A percentile compares a stretch with the other conserved stretches of the same genome.
Conservation (phyloP, 2,113 vertebrate genomes). For the Atlantisia rogersi region DNA sequence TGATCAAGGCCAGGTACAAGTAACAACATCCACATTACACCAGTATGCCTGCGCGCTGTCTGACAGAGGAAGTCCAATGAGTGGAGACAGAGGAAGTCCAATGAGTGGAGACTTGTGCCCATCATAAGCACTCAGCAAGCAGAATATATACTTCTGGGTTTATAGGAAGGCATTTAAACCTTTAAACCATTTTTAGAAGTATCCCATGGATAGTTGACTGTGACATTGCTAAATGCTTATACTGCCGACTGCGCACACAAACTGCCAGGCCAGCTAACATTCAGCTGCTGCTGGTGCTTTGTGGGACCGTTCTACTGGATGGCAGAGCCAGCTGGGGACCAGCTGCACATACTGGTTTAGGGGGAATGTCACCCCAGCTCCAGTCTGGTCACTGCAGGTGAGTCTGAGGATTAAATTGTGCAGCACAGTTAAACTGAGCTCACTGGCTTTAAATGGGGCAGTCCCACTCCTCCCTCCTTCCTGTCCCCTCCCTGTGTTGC, state of each 20-base stretch:
- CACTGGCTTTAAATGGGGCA: not conserved
- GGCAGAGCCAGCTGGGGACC: not conserved
- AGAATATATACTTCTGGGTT: not conserved
- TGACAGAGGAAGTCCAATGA: not conserved
- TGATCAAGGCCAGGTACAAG: not conserved
- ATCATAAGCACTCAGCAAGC: not conserved
- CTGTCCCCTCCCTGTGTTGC: not conserved
- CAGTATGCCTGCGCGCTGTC: not conserved
- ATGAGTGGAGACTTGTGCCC: not conserved
- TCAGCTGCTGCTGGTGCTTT: not conserved
- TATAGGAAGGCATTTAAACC: not conserved
- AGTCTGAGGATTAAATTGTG: not conserved
- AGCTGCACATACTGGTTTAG: not conserved
- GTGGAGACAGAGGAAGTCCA: not conserved
- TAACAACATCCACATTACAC: not conserved
- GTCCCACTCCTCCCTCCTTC: not conserved
- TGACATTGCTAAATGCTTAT: not conserved
- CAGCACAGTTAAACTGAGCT: not conserved
- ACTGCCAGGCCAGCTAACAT: not conserved
- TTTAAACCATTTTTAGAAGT: not conserved
- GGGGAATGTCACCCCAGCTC: not conserved
- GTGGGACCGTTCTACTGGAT: not conserved
- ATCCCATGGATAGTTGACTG: not conserved
- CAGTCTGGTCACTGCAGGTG: not conserved
- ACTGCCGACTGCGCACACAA: not conserved